A percentile compares a stretch with the other conserved stretches of the same genome.
These are phyloP conservation scores for Anorthoa munda DNA, from an alignment of 2,888 invertebrate genomes.

Conservation along the genomic window DNA sequence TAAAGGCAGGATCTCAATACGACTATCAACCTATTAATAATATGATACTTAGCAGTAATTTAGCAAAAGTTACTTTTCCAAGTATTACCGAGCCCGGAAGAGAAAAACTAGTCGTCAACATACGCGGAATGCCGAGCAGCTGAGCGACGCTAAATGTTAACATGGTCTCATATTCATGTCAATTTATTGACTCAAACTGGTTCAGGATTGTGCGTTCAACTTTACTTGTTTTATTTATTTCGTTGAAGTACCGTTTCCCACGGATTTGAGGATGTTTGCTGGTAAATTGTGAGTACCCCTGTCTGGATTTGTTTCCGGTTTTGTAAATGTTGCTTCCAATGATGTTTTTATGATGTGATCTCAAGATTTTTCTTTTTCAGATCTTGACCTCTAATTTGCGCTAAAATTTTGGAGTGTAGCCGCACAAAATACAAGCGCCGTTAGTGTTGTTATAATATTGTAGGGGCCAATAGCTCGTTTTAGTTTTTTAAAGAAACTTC, in stretches of 20 bases:
- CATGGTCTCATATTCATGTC: constrained; percentile 51
- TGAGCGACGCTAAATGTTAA: constrained; percentile 55
- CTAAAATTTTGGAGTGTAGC: too few relatives aligned
- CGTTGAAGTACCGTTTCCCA: constrained; percentile 31
- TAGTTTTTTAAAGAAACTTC: too few relatives aligned
- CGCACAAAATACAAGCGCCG: too few relatives aligned
- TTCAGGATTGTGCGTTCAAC: constrained; percentile 47
- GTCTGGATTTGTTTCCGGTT: constrained; percentile 8
- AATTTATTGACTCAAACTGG: constrained; percentile 58
- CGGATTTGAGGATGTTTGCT: constrained; percentile 22
- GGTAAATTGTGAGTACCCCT: not conserved
- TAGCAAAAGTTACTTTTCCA: not conserved
- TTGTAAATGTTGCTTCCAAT: not conserved
- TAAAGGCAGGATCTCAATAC: not conserved
- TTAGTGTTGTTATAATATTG: too few relatives aligned
- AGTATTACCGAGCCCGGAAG: constrained; percentile 44
- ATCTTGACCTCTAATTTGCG: too few relatives aligned
- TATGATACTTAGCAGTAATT: not conserved
- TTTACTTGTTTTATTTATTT: constrained; percentile 37
- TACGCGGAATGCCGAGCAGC: constrained; percentile 49
- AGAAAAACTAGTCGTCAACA: constrained; percentile 50
- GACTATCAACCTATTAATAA: not conserved
- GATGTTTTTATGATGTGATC: too few relatives aligned
- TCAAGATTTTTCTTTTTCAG: too few relatives aligned
- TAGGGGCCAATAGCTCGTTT: too few relatives aligned